Evolutionary conservation across 2,797 vertebrate species (phyloP), one percentile per base, ranked within the genome.

Genomic region (Avahi laniger): DNA sequence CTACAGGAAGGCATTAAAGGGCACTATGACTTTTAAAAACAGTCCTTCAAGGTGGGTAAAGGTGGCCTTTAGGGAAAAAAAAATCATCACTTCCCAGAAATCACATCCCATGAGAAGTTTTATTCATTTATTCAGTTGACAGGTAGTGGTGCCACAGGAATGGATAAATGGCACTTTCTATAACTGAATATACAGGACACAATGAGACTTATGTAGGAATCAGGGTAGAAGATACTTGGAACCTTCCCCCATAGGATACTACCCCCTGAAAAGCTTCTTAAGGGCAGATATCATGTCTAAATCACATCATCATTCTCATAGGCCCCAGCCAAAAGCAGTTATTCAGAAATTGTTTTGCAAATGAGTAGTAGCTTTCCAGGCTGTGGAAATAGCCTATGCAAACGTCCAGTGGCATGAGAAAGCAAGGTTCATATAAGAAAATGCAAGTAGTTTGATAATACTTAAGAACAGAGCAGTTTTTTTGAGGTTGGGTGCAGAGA

Each of bases 1-100:
- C 91, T 91, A 87, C 70, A 96, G 65, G 30, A 97, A 92, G 70
- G n/a, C 79, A 97, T 96, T 76, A 96, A 92, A 97, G 96, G 96
- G 75, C 83, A 96, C 65, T 43, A 91, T 94, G 96, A 97, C 96
- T 97, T 97, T 97, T 96, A 96, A 97, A 95, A 95, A 80, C 48
- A 96, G 80, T 90, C 41, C 79, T 96, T 97, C 81, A 97, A 95
- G 33, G 82, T 96, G 48, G 79, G n/a, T 91, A 95, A 97, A 98
- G 38, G 75, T 97, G 67, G 70, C 75, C 76, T 96, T 87, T 96
- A 38, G 18, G 18, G 17, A 87, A 54, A 95, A 79, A 93, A 82
- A 80, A 93, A 46, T 69, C 48, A 94, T 63, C 70, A 81, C n/a
- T 89, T 96, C 85, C 94, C 63, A 81, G 86, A 93, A 95, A 95